Evolutionary conservation across 2,113 vertebrate species (phyloP), one percentile per base, ranked within the genome.

Genomic region (Hypanus sabinus): DNA sequence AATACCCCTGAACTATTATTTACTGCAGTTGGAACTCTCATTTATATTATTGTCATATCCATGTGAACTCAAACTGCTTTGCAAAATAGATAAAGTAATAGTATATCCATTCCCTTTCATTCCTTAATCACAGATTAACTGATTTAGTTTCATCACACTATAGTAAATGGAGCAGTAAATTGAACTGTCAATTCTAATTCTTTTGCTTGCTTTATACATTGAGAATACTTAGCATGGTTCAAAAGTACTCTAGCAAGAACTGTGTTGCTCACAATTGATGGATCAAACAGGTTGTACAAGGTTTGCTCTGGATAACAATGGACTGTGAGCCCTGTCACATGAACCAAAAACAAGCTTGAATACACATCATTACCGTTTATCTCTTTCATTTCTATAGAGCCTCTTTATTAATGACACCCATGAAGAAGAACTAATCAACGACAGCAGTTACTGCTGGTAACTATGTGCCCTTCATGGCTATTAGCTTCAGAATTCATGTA

Each of bases 151-250:
- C 83, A 87, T n/a, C 55, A 10, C 60, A 90, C 30, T 90, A 33
- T 16, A 33, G 85, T 90, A 90, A 90, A 90, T 65, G 60, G 85
- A 68, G 85, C 85, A 90, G 60, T 65, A 90, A 90, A 68, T 90
- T 65, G 85, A 90, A 90, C 85, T 90, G 85, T 90, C 60, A 90
- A 90, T 90, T 90, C 85, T 90, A 90, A 68, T 90, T 90, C 30
- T 65, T 30, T 33, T 90, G 16, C 85, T 90, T 20, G 27, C n/a
- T 90, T 60, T 30, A 87, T 62, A 24, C 62, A 90, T 90, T 90
- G 85, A 68, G 30, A 90, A 90, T 65, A 62, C 3, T 88, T 62
- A 33, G 57, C 62, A 30, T 9, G 57, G 85, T 88, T 30, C 33
- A 33, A 22, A 5, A 7, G 20, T 68, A 62, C 65, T 90, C 85